phyloP scores from a whole-genome alignment of 2,888 invertebrate species.

The Drosophila quinaria region DNA sequence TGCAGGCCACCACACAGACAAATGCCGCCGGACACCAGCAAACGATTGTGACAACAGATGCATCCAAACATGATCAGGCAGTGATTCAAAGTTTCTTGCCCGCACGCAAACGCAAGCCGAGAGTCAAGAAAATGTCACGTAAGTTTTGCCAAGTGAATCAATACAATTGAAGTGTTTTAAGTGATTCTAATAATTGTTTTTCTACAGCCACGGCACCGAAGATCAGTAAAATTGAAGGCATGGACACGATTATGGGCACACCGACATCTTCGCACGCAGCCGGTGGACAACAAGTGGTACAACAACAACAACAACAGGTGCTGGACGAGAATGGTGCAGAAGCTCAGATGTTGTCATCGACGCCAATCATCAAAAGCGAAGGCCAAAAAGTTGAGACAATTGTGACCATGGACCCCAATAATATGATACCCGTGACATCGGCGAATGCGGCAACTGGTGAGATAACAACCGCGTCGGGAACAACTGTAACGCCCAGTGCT shows the following conservation, averaged over 20 bases:
- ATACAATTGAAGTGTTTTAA: background rate
- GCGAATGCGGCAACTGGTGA: conserved; percentile 73
- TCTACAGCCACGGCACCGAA: conserved; percentile 83
- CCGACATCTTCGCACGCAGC: conserved; percentile 80
- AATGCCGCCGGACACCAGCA: conserved; percentile 82
- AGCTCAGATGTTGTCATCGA: conserved; percentile 75
- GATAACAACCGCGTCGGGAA: conserved; percentile 67
- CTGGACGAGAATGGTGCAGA: conserved; percentile 80
- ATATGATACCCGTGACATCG: conserved; percentile 76
- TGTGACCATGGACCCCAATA: conserved; percentile 83
- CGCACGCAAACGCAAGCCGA: conserved; percentile 87
- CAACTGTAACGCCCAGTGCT: conserved; percentile 54
- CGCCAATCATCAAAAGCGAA: conserved; percentile 84
- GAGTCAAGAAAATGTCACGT: conserved; percentile 86
- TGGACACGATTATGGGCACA: conserved; percentile 84
- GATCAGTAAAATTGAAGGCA: conserved; percentile 84
- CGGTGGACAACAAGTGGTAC: conserved; percentile 65
- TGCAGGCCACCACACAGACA: conserved; percentile 81
- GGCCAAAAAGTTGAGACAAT: conserved; percentile 83
- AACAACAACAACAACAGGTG: conserved; percentile 74
- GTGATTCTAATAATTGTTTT: background rate
- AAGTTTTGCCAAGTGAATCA: conserved; percentile 53
- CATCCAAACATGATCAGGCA: conserved; percentile 82
- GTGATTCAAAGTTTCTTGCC: conserved; percentile 87
- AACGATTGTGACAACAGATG: conserved; percentile 84